These are phyloP conservation scores for Danio rerio DNA, from an alignment of 2,113 vertebrate species.

Conservation along the genomic window DNA sequence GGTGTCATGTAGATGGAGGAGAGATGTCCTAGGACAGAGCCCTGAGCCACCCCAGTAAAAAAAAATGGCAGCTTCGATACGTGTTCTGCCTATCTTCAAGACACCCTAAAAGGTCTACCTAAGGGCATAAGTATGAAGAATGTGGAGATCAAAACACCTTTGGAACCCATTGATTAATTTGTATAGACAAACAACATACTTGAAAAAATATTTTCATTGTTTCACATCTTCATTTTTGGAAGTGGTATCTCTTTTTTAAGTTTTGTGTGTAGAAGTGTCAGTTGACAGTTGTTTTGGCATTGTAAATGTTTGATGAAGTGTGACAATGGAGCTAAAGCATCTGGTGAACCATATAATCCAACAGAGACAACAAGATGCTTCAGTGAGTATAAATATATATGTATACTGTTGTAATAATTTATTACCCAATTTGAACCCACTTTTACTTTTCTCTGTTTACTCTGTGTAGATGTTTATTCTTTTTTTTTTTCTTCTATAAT, in stretches of 20 bases:
- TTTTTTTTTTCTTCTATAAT: constrained; percentile 1
- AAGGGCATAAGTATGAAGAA: too few species aligned
- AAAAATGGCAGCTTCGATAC: too few species aligned
- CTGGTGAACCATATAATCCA: not conserved
- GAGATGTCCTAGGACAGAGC: too few species aligned
- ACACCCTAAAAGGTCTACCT: too few species aligned
- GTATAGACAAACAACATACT: too few species aligned
- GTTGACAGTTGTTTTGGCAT: not conserved
- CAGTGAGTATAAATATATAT: not conserved
- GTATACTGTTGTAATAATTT: not conserved
- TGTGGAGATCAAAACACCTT: too few species aligned
- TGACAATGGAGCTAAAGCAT: not conserved
- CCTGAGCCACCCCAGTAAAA: too few species aligned
- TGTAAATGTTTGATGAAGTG: not conserved
- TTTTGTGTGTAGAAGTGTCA: not conserved
- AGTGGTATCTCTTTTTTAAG: not conserved
- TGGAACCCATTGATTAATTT: too few species aligned
- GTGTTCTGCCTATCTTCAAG: too few species aligned
- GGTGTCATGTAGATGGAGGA: too few species aligned
- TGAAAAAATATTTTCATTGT: too few species aligned
- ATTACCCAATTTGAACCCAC: constrained; percentile 1
- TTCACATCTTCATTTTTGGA: not conserved
- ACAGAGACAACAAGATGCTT: not conserved
- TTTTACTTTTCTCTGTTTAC: not conserved
- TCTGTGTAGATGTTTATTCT: not conserved